Base-by-base conservation (phyloP, 2,888 invertebrate genomes). In the Caenorhabditis sulstoni region DNA sequence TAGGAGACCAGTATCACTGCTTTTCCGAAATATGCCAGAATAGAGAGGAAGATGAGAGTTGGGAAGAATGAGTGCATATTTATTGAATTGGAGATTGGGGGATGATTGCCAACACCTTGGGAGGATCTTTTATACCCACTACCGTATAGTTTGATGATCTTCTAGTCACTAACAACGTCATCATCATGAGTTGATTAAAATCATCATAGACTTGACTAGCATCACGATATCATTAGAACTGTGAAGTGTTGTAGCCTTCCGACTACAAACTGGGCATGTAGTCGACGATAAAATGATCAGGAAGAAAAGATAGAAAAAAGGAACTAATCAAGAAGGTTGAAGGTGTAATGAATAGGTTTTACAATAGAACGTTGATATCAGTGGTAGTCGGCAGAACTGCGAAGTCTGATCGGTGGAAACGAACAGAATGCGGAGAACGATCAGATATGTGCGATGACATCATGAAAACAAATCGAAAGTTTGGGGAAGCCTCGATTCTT, bases 101-200 rank as follows among this genome's bases (percentile, higher is more conserved):
- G 44, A 44, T 44, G 20, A 12, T 9, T 39, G n/a, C 18, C 39
- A 29, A 23, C 37, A 18, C 37, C 35, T 50, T 23, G 7, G 11
- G 41, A 41, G 2, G 41, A 41, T 45, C n/a, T n/a, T n/a, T n/a
- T n/a, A n/a, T n/a, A n/a, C n/a, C n/a, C 20, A 8, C 22, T 18
- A 22, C 16, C 23, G 23, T 59, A 49, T 68, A 68, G 39, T 68
- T 68, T 68, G 71, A 64, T 71, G 62, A 57, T 62, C 12, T 62
- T 64, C 53, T 57, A 64, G 5, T 20, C 18, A 70, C 39, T 59
- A 29, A 52, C 68, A 68, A 59, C 37, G 41, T 41, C 37, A 41
- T 62, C 53, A 53, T 65, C 52, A 66, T 23, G 59, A 41, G 29
- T 29, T 29, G 7, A 59, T 29, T 59, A 59, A 52, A 58, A 35